These are phyloP conservation scores for Tetramorium simillimum DNA, from an alignment of 1,140 invertebrate genomes.

Conservation along the genomic window DNA sequence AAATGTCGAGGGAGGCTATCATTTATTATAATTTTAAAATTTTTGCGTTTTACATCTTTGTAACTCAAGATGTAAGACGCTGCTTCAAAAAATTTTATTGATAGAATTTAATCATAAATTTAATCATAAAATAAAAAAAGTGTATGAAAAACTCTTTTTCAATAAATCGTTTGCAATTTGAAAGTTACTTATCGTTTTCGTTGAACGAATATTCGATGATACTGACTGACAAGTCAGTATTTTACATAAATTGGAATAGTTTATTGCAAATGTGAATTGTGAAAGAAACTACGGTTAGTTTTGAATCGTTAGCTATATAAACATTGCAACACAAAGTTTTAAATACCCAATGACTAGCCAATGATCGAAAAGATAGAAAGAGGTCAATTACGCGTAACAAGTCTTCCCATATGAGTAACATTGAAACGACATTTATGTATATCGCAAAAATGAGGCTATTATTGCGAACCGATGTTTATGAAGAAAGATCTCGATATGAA, in stretches of 20 bases:
- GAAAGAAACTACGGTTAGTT: background rate
- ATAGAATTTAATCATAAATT: background rate
- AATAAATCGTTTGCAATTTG: background rate
- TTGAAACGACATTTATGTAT: background rate
- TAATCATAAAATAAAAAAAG: too few species aligned
- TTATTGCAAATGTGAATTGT: background rate
- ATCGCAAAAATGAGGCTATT: background rate
- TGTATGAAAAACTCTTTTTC: background rate
- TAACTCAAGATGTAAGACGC: background rate
- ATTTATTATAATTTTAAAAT: background rate
- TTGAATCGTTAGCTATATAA: background rate
- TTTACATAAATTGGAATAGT: background rate
- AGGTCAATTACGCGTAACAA: background rate
- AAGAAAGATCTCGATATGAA: background rate
- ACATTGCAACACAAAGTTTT: background rate
- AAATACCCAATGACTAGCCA: background rate
- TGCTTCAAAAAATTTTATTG: background rate
- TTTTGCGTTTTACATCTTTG: background rate
- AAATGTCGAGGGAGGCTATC: background rate
- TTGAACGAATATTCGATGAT: background rate
- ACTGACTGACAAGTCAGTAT: too few species aligned
- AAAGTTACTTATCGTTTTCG: background rate
- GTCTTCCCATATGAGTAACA: background rate
- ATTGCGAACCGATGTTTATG: background rate
- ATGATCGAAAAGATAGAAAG: background rate